phyloP scores from a whole-genome alignment of 2,888 invertebrate species.

The Andrena chrysosceles region DNA sequence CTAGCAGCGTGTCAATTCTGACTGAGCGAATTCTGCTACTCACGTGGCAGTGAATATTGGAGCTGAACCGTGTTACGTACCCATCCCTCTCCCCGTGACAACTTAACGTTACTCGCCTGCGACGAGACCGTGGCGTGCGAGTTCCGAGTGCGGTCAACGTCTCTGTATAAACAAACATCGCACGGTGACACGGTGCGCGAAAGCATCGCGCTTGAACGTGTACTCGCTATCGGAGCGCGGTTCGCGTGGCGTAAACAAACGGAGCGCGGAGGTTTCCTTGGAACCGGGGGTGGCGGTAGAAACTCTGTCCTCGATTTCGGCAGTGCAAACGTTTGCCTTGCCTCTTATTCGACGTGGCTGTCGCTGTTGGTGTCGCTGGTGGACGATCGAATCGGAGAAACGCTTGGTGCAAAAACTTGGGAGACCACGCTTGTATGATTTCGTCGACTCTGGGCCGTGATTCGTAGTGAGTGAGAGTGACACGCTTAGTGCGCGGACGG shows the following conservation, averaged over 20 bases:
- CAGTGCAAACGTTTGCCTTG: slow-evolving; percentile 22
- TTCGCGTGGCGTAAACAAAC: slow-evolving; percentile 40
- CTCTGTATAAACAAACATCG: slow-evolving; percentile 12
- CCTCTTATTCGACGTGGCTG: slow-evolving; percentile 4
- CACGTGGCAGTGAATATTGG: background rate
- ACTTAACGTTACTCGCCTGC: slow-evolving; percentile 21
- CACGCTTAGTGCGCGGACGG: slow-evolving; percentile 63
- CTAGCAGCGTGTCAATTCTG: background rate
- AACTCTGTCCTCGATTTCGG: slow-evolving; percentile 3
- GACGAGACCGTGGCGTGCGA: slow-evolving; percentile 14
- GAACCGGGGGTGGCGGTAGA: background rate
- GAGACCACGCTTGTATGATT: slow-evolving; percentile 28
- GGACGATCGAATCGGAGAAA: slow-evolving; percentile 11
- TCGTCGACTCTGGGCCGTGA: background rate
- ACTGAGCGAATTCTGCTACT: background rate
- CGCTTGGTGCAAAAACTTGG: slow-evolving; percentile 23
- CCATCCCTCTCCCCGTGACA: background rate
- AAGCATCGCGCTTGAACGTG: slow-evolving; percentile 14
- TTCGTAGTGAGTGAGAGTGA: slow-evolving; percentile 62
- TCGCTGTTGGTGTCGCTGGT: background rate
- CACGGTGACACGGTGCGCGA: slow-evolving; percentile 4
- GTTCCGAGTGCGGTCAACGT: background rate
- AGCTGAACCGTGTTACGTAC: background rate
- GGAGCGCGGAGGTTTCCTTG: background rate
- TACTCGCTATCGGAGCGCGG: background rate